Percentiles rank a stretch among this genome's conserved stretches.
phyloP scores from a whole-genome alignment of 2,888 invertebrate genomes.

The Pyrrhosoma nymphula region DNA sequence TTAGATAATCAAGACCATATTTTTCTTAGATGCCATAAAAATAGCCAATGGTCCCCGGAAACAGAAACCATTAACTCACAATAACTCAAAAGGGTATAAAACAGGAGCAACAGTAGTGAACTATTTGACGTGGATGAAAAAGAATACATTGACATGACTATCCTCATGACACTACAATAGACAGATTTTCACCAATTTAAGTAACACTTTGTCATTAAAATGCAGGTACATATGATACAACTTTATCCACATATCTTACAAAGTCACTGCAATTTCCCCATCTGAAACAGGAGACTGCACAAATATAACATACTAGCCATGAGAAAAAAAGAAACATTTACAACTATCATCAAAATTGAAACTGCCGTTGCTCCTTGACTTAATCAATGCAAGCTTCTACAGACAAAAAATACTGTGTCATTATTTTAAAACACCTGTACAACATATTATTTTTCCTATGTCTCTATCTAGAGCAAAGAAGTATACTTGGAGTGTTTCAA shows the following conservation, averaged over 20 bases:
- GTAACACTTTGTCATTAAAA: conserved; percentile 53
- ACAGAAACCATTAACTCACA: conserved; percentile 49
- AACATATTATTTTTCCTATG: conserved; percentile 10
- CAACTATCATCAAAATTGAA: neutral
- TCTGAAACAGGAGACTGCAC: neutral
- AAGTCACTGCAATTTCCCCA: conserved; percentile 16
- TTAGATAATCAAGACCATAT: neutral
- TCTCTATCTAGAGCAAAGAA: conserved; percentile 27
- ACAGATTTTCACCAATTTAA: conserved; percentile 44
- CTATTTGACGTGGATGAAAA: neutral
- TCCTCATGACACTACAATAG: conserved; percentile 6
- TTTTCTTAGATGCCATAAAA: conserved; percentile 43
- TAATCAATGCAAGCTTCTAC: neutral
- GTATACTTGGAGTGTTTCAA: neutral
- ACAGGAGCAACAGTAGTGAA: neutral
- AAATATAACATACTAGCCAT: neutral
- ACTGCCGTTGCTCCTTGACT: neutral
- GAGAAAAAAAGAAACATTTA: neutral
- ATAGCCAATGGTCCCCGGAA: conserved; percentile 49
- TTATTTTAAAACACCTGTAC: conserved; percentile 16
- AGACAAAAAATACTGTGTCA: neutral
- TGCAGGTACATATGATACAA: conserved; percentile 58
- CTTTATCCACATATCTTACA: conserved; percentile 32
- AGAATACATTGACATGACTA: neutral
- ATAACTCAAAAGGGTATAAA: neutral